Evolutionary conservation across 2,888 invertebrate species (phyloP), one percentile per base, ranked within the genome.

Genomic region (Cheilosia soror): DNA sequence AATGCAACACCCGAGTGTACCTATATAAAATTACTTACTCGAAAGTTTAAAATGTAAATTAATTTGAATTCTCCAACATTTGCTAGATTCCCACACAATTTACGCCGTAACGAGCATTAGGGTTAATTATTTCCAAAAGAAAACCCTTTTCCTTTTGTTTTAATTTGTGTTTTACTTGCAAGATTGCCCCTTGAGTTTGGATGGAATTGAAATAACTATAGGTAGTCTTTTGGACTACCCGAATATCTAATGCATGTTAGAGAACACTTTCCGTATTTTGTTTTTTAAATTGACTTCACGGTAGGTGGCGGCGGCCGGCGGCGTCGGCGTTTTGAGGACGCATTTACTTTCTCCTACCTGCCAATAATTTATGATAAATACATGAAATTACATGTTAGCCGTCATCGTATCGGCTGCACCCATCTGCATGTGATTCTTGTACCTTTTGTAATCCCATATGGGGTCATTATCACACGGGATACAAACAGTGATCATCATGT

Each of bases 341-440:
- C n/a, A 60, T 73, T 71, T 69, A 13, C 69, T 69, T 76, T 71
- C 69, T 40, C 49, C 76, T 85, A 85, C 84, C 84, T 85, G 84
- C 47, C 84, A 80, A 80, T 85, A 85, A 85, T 80, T 85, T 80
- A 85, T 80, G 76, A 85, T 85, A 66, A 80, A 85, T 71, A 85
- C 80, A 85, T 66, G 71, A 72, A 72, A 80, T 85, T 68, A 80
- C 60, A 71, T 75, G 80, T 84, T 65, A 44, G 55, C 53, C 58
- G 44, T 51, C 33, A 37, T 53, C 40, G 65, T 62, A 76, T 76
- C 80, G 25, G 49, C 75, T 76, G 80, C 84, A 80, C 71, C 65
- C 84, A 80, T 80, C 83, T 78, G 40, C 29, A 62, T 68, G 58
- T 68, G 47, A 27, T 60, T 78, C 55, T 78, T 77, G 25, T 72